A percentile compares a stretch with the other conserved stretches of the same genome.
Evolutionary conservation across 2,888 invertebrate genomes (phyloP).

Genomic region (Portevinia maculata): DNA sequence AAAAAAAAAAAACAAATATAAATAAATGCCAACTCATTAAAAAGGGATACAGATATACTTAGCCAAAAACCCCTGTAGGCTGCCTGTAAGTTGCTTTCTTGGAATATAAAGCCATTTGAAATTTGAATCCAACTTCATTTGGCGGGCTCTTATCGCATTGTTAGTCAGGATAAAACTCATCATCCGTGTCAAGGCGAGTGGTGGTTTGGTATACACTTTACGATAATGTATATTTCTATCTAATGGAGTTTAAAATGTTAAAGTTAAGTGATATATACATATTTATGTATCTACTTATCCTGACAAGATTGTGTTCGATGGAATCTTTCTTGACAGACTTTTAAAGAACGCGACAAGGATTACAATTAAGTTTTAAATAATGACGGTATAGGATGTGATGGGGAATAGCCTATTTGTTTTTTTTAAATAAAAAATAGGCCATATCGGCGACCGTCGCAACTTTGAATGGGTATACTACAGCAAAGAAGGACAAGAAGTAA

Average conservation of each 20-base stretch:
- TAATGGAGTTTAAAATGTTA: constrained; percentile 42
- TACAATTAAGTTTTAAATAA: constrained; percentile 59
- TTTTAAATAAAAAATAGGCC: neutral
- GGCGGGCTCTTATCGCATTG: constrained; percentile 22
- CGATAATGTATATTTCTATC: constrained; percentile 35
- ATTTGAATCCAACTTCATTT: constrained; percentile 39
- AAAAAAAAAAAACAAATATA: constrained; percentile 2
- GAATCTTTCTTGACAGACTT: constrained; percentile 61
- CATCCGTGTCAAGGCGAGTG: constrained; percentile 12
- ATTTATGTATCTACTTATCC: constrained; percentile 30
- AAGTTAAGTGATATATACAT: constrained; percentile 12
- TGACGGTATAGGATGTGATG: constrained; percentile 8
- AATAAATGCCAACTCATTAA: constrained; percentile 9
- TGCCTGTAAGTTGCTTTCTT: constrained; percentile 47
- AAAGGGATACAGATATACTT: constrained; percentile 17
- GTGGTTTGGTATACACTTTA: neutral
- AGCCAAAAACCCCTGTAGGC: constrained; percentile 1
- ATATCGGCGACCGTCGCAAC: neutral
- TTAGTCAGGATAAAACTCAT: constrained; percentile 44
- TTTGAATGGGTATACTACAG: too few species aligned
- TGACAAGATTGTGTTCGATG: constrained; percentile 27
- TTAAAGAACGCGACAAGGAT: constrained; percentile 61
- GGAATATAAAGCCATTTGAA: constrained; percentile 41
- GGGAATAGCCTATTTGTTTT: constrained; percentile 1
- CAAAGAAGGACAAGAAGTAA: too few species aligned